phyloP scores from a whole-genome alignment of 92 coral and sea anemone genomes.

The Zoanthus gigantus region DNA sequence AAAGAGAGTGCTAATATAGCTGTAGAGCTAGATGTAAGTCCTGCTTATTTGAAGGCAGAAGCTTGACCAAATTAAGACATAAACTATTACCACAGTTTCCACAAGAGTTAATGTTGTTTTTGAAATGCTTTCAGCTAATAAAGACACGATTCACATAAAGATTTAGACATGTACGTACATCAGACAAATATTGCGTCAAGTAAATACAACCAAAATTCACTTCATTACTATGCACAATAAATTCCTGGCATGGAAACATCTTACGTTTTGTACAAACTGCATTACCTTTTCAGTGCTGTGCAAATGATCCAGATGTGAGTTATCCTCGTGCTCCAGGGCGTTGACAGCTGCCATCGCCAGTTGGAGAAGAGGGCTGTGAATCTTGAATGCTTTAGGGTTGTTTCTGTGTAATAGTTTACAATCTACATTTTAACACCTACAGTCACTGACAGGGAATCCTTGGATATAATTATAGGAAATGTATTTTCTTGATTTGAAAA shows the following conservation, averaged over 20 bases:
- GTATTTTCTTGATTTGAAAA: too few species aligned
- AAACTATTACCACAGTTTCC: neutral
- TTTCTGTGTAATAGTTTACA: slow-evolving; percentile 58
- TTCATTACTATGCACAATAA: too few species aligned
- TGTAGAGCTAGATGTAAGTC: too few species aligned
- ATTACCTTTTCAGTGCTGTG: slow-evolving; percentile 88
- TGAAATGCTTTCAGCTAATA: too few species aligned
- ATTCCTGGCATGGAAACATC: neutral
- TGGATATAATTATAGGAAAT: too few species aligned
- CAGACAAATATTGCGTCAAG: too few species aligned
- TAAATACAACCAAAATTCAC: too few species aligned
- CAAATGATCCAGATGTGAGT: slow-evolving; percentile 70
- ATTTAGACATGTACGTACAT: too few species aligned
- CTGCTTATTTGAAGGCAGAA: too few species aligned
- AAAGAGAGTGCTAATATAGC: too few species aligned
- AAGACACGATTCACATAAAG: too few species aligned
- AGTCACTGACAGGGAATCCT: neutral
- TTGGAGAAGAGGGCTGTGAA: slow-evolving; percentile 87
- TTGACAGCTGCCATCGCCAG: slow-evolving; percentile 90
- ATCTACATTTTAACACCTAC: neutral
- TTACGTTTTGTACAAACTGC: neutral
- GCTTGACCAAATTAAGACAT: neutral
- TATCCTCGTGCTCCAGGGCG: slow-evolving; percentile 69
- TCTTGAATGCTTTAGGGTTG: slow-evolving; percentile 78
- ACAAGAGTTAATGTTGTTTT: neutral